Base-by-base conservation (phyloP, 1,140 invertebrate genomes). In the Nephila pilipes region DNA sequence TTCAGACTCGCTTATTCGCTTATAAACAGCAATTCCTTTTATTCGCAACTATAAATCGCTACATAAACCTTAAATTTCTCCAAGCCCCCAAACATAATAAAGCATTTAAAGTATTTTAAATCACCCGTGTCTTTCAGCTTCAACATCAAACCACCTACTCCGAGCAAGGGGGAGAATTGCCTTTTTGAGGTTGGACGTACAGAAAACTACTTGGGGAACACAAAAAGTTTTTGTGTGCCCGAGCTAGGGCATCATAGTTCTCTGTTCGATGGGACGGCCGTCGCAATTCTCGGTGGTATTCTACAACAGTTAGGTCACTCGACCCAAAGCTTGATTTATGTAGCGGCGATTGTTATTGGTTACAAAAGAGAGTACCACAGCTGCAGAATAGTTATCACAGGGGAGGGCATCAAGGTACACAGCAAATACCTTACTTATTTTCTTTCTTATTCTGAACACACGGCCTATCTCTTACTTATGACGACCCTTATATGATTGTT, bases 281-380 rank as follows among this genome's bases (percentile, higher is more conserved):
- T n/a, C n/a, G n/a, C n/a, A n/a, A n/a, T n/a, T n/a, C n/a, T n/a
- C n/a, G n/a, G n/a, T n/a, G n/a, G n/a, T n/a, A n/a, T n/a, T n/a
- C n/a, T n/a, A n/a, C n/a, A n/a, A n/a, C n/a, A n/a, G n/a, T n/a
- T n/a, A n/a, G n/a, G n/a, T 85, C 36, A 81, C 90, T 60, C 58
- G 63, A 87, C 80, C 65, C 87, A 87, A 63, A 25, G 20, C 29
- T 93, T 93, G 91, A 93, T 93, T 93, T 93, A 93, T 93, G 81
- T 60, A 80, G 63, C 79, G 58, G 25, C 91, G 63, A 25, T 93
- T 93, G 91, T 91, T 91, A 91, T n/a, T 38, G 81, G 58, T 54
- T 87, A 63, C 85, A 46, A 93, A 93, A 93, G 91, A 83, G 91
- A 81, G 79, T 87, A 83, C 91, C 83, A 87, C 91, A 93, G 12